phyloP scores from a whole-genome alignment of 2,113 vertebrate species.

The Dascyllus trimaculatus region DNA sequence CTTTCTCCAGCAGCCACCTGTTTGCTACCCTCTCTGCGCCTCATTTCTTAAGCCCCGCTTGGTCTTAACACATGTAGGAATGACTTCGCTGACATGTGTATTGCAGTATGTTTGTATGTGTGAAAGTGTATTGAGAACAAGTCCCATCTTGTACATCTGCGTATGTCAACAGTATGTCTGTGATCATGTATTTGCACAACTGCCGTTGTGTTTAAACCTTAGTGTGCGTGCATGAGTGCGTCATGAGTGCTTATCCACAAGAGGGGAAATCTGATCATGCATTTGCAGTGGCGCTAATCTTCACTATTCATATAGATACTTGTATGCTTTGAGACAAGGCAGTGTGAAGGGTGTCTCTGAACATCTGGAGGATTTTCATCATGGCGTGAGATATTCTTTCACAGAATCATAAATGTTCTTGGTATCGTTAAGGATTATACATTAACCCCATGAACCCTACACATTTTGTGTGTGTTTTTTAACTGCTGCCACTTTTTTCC shows the following conservation, averaged over 20 bases:
- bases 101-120: background rate
- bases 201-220: background rate
- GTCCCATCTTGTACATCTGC: no score
- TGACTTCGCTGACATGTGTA: slow-evolving; percentile 16
- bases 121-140: background rate
- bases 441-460: no score
- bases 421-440: background rate
- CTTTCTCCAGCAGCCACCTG: slow-evolving; percentile 55
- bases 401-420: background rate
- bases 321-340: slow-evolving; percentile 6
- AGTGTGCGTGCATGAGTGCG: slow-evolving; percentile 3
- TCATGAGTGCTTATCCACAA: background rate
- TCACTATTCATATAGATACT: slow-evolving; percentile 3
- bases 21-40: slow-evolving; percentile 40
- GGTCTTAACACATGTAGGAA: slow-evolving; percentile 33
- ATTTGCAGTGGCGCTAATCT: slow-evolving; percentile 46
- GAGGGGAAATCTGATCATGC: slow-evolving; percentile 54
- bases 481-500: no score
- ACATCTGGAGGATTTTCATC: slow-evolving; percentile 44
- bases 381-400: background rate
- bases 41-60: slow-evolving; percentile 29
- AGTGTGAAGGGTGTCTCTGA: slow-evolving; percentile 10
- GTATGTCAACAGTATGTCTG: background rate
- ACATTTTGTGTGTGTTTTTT: no score
- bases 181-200: background rate